Percentiles rank a stretch among this genome's conserved stretches.
Conservation (phyloP, 2,888 invertebrate species). For the Oscheius myriophilus region DNA sequence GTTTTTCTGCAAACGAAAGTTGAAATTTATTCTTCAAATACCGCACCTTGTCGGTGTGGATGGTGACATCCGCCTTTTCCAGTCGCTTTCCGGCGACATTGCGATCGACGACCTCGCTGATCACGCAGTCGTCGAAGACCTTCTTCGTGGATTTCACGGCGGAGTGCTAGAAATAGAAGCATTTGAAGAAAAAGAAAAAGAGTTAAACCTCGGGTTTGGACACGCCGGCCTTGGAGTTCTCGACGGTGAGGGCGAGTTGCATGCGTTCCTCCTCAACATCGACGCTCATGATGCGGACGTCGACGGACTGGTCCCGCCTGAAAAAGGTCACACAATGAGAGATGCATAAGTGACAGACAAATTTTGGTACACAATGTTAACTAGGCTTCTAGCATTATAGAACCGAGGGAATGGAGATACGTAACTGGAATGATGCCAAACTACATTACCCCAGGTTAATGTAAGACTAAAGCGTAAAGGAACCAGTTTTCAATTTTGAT, state of each 20-base stretch:
- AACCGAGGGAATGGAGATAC: too few relatives aligned
- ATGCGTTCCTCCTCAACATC: slow-evolving; percentile 8
- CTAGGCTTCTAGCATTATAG: too few relatives aligned
- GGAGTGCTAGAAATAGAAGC: neutral
- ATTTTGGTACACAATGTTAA: too few relatives aligned
- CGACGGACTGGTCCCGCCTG: slow-evolving; percentile 14
- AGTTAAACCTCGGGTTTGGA: neutral
- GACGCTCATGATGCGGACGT: slow-evolving; percentile 13
- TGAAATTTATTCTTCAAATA: neutral
- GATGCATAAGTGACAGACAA: neutral
- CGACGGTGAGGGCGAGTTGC: neutral
- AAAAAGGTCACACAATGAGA: neutral
- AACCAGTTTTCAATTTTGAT: too few relatives aligned
- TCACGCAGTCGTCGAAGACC: neutral
- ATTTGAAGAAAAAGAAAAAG: neutral
- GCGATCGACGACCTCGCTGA: neutral
- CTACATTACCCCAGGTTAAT: too few relatives aligned
- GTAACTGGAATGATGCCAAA: too few relatives aligned
- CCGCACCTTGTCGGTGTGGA: neutral
- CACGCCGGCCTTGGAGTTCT: neutral
- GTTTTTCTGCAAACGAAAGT: slow-evolving; percentile 2
- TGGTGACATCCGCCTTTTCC: neutral
- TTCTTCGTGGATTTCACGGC: neutral
- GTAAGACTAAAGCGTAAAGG: too few relatives aligned
- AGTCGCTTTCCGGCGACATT: neutral